Conservation (phyloP, 2,113 vertebrate species). For the Chascanopsetta lugubris region DNA sequence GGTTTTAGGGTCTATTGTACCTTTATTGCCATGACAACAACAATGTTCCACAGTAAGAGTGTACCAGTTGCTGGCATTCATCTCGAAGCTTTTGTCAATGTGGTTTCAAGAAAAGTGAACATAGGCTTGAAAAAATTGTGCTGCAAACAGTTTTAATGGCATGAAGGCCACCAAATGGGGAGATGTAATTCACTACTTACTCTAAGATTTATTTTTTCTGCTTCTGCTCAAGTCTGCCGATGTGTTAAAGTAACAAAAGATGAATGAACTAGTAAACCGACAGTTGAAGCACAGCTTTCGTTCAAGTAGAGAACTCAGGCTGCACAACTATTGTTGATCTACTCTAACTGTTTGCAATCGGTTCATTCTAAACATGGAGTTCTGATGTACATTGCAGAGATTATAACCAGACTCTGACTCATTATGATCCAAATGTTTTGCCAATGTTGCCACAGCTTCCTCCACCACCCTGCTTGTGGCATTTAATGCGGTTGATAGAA, state of each 20-base stretch:
- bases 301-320: background rate
- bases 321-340: background rate
- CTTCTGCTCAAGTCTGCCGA: background rate
- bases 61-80: background rate
- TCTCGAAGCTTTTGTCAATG: background rate
- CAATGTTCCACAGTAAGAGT: background rate
- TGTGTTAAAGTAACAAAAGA: background rate
- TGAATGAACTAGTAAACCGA: background rate
- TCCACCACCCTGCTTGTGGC: background rate
- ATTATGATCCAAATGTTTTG: background rate
- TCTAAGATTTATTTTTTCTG: background rate
- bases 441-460: background rate
- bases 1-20: background rate
- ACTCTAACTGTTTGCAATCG: background rate
- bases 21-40: background rate
- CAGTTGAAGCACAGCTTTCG: background rate
- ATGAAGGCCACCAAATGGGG: too few relatives aligned
- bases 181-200: too few relatives aligned
- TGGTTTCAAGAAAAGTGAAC: background rate
- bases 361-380: background rate
- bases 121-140: too few relatives aligned
- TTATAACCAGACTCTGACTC: background rate
- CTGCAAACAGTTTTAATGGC: too few relatives aligned
- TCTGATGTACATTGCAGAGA: background rate
- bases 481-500: background rate